Evolutionary conservation across 2,888 invertebrate species (phyloP).

Genomic region (Agrotis exclamationis): DNA sequence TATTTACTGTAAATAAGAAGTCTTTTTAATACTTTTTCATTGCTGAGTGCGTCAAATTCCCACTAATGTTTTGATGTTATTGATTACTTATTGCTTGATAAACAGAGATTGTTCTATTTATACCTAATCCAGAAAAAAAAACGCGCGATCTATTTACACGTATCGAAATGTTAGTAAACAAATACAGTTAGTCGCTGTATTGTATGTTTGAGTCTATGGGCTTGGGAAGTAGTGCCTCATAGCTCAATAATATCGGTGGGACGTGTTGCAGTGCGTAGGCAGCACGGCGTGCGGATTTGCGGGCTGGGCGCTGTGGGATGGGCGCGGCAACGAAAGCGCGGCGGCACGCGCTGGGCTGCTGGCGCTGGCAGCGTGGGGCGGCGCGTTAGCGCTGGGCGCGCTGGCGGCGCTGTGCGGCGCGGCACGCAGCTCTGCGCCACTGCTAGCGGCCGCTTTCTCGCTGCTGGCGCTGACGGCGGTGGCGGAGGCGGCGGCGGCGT

Average conservation of each 20-base stretch:
- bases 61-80: background rate
- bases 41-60: background rate
- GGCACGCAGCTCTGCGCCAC: conserved; percentile 75
- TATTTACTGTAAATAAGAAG: background rate
- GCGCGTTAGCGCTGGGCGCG: conserved; percentile 78
- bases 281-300: conserved; percentile 78
- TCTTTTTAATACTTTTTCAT: background rate
- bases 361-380: conserved; percentile 82
- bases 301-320: conserved; percentile 85
- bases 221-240: background rate
- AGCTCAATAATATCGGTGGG: background rate
- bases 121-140: background rate
- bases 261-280: conserved; percentile 77
- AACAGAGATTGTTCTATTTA: conserved; percentile 5
- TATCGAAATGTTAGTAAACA: conserved; percentile 21
- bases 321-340: conserved; percentile 77
- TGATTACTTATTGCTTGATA: background rate
- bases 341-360: conserved; percentile 81
- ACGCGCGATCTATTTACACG: background rate
- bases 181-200: background rate
- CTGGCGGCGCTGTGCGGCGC: conserved; percentile 78
- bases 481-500: conserved; percentile 84
- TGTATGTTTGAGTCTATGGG: background rate
- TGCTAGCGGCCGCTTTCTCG: conserved; percentile 82
- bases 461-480: conserved; percentile 82